phyloP scores from a whole-genome alignment of 2,888 invertebrate genomes.

The Steromphala cineraria region DNA sequence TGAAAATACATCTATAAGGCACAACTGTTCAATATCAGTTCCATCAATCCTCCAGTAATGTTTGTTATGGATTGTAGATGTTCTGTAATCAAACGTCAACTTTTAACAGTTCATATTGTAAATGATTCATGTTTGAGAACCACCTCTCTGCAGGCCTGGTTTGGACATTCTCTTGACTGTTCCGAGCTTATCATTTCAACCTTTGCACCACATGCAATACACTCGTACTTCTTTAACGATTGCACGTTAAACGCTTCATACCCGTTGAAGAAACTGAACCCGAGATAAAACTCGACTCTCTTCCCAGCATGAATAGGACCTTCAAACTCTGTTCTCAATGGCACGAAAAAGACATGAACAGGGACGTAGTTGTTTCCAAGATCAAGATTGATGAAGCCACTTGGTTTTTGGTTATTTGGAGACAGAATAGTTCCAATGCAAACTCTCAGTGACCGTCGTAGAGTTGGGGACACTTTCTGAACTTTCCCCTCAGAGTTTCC shows the following conservation, averaged over 20 bases:
- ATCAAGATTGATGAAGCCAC: constrained; percentile 39
- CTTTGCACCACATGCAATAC: constrained; percentile 15
- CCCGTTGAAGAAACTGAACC: constrained; percentile 30
- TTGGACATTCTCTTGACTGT: not conserved
- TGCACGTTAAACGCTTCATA: constrained; percentile 34
- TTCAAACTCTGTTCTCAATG: constrained; percentile 25
- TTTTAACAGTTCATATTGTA: not conserved
- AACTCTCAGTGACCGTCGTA: constrained; percentile 18
- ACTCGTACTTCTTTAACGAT: constrained; percentile 22
- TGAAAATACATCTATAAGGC: too few species aligned
- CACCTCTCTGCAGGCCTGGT: not conserved
- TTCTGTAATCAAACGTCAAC: too few species aligned
- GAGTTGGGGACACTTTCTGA: not conserved
- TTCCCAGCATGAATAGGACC: constrained; percentile 30
- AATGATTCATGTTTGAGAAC: not conserved
- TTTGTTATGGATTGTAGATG: too few species aligned
- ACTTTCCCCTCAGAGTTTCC: constrained; percentile 9
- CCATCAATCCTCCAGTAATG: too few species aligned
- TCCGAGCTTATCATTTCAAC: constrained; percentile 18
- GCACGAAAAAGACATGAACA: constrained; percentile 37
- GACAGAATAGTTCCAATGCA: constrained; percentile 44
- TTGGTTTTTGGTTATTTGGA: constrained; percentile 41
- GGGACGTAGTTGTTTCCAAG: constrained; percentile 34
- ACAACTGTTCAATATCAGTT: too few species aligned
- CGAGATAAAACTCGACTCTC: constrained; percentile 40